Evolutionary conservation across 2,888 invertebrate genomes (phyloP), one percentile per base, ranked within the genome.

Genomic region (Ormyrus labotus): DNA sequence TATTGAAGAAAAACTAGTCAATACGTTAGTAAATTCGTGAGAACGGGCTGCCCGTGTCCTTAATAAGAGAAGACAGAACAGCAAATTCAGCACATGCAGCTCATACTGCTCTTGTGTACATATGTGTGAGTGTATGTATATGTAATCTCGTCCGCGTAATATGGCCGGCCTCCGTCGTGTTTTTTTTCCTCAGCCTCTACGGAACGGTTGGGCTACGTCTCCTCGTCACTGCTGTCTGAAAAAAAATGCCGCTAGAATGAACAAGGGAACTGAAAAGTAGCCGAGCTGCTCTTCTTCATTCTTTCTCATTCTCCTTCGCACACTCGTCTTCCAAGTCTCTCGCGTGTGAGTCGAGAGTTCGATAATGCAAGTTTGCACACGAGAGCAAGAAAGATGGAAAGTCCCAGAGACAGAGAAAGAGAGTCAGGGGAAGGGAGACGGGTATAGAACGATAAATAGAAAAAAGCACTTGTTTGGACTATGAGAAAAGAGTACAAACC

Each of bases 71-170:
- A 9, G 34, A 3, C 1, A 71, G 51, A 60, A 61, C 34, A 45
- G 51, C 10, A 53, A 74, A n/a, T 64, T 57, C 57, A 74, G 73
- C 73, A 74, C 73, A 74, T 74, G 73, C 65, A 65, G 19, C 73
- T 74, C 48, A 34, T 61, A 19, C 75, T 45, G 4, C 67, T 61
- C 68, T 34, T 78, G 67, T 61, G 61, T 72, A 78, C 72, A 67
- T 67, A 72, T 64, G 70, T 64, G 70, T 50, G 45, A n/a, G 70
- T 68, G 34, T 34, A 50, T 65, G 94, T 93, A 92, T 93, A 94
- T 92, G 94, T 93, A 92, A 94, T 93, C 94, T 92, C 92, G 73
- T 80, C 60, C 80, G 80, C 71, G 81, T 81, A 79, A 78, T 82
- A 81, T 81, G 81, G 79, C 80, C 80, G 82, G 82, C 81, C 81